Base-by-base conservation (phyloP, 2,888 invertebrate genomes). In the Andrena camellia region DNA sequence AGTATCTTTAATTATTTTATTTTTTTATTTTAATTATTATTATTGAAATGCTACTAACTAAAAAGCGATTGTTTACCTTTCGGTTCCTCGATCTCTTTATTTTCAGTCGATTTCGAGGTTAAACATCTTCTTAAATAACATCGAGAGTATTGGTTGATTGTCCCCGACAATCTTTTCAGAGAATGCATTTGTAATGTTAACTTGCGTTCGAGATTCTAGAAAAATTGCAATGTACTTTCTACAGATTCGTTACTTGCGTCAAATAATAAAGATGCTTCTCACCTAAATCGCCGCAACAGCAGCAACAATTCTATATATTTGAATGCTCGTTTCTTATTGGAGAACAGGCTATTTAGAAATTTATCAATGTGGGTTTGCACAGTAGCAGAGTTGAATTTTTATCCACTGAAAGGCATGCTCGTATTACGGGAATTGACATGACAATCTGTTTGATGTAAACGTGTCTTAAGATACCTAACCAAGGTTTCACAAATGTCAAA, bases 401-500 rank as follows among this genome's bases (percentile, higher is more conserved):
- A 68, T 1, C 35, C 26, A 0, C 23, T n/a, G 26, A 13, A 48
- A 50, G 74, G 50, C 17, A 48, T n/a, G 7, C 60, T 52, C 17
- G 6, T 31, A 20, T 23, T 17, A 35, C 7, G n/a, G 10, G n/a
- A 70, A n/a, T 57, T 50, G 6, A 50, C 17, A 20, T 8, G 13
- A 48, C 8, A 33, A 13, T 71, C 29, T 26, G 4, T 52, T 48
- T n/a, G 1, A 60, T 83, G 64, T 54, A 76, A 81, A 83, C 59
- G 17, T n/a, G 8, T 7, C 57, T 66, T 72, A 69, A 76, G n/a
- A 52, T 50, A 68, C 29, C n/a, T 77, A 81, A 83, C 68, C 82
- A 72, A 77, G 54, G 52, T 81, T 77, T 54, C 33, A 8, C 23
- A 77, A 82, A 83, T 77, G 77, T 83, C 64, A 77, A 83, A 83